A percentile compares a stretch with the other conserved stretches of the same genome.
These are phyloP conservation scores for Panulirus ornatus DNA, from an alignment of 1,140 invertebrate genomes.

Conservation along the genomic window DNA sequence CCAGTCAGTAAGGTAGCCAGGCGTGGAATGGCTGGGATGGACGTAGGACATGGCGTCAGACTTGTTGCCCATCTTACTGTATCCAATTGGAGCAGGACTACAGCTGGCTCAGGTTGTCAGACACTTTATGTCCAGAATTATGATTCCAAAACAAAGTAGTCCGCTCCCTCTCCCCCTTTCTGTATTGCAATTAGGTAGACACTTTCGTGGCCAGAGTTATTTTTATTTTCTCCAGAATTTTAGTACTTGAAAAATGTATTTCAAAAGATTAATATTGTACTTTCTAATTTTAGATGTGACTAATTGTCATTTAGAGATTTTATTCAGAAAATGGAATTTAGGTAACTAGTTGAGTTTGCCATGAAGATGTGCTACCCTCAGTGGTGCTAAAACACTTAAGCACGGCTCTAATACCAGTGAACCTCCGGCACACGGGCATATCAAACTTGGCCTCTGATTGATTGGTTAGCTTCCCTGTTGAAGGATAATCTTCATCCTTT, in stretches of 20 bases:
- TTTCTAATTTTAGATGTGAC: conserved; percentile 46
- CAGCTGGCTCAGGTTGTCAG: conserved; percentile 70
- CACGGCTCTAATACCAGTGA: conserved; percentile 70
- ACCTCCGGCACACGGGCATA: conserved; percentile 68
- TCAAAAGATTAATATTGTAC: conserved; percentile 26
- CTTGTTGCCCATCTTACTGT: conserved; percentile 62
- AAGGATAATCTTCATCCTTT: conserved; percentile 4
- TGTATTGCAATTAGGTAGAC: conserved; percentile 71
- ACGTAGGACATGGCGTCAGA: conserved; percentile 39
- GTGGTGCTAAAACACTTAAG: conserved; percentile 70
- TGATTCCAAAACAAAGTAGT: conserved; percentile 66
- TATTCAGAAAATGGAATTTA: conserved; percentile 45
- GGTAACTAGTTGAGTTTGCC: conserved; percentile 58
- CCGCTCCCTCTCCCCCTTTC: conserved; percentile 42
- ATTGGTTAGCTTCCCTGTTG: conserved; percentile 19
- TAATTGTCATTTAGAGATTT: conserved; percentile 46
- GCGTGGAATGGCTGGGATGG: conserved; percentile 58
- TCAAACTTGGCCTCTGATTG: conserved; percentile 47
- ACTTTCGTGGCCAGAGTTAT: conserved; percentile 67
- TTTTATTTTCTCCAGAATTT: conserved; percentile 58
- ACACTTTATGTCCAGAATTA: conserved; percentile 69
- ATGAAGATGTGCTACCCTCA: conserved; percentile 69
- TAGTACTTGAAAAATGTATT: conserved; percentile 35
- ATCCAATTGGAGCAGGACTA: conserved; percentile 65
- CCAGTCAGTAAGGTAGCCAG: conserved; percentile 69